Conservation (phyloP, 2,888 invertebrate species). For the Drosophila histrio region DNA sequence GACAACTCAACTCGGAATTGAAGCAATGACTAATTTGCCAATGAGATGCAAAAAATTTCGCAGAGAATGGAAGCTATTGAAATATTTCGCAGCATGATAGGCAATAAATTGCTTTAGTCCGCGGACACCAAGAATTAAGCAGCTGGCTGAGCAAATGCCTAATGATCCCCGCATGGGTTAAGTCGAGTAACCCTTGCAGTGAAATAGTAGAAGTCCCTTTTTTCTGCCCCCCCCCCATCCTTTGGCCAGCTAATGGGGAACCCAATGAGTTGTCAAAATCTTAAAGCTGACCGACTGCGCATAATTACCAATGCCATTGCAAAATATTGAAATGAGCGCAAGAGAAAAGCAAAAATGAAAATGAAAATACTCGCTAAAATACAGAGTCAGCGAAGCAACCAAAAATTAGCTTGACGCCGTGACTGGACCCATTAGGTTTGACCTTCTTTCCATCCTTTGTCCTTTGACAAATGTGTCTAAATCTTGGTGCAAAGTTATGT, state of each 20-base stretch:
- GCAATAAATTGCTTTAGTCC: slow-evolving; percentile 40
- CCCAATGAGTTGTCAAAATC: slow-evolving; percentile 64
- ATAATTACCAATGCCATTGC: slow-evolving; percentile 36
- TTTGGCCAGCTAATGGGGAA: slow-evolving; percentile 45
- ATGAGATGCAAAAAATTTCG: slow-evolving; percentile 39
- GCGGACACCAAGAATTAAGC: slow-evolving; percentile 40
- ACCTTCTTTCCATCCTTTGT: background rate
- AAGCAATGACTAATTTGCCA: slow-evolving; percentile 34
- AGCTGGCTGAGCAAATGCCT: slow-evolving; percentile 43
- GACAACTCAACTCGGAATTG: slow-evolving; percentile 27
- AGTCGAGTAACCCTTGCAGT: slow-evolving; percentile 38
- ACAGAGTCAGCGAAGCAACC: slow-evolving; percentile 57
- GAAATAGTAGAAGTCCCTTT: background rate
- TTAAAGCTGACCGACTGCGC: slow-evolving; percentile 34
- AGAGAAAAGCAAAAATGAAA: background rate
- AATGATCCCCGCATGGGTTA: slow-evolving; percentile 26
- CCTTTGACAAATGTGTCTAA: background rate
- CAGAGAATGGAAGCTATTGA: background rate
- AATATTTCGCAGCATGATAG: slow-evolving; percentile 35
- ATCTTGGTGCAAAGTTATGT: background rate
- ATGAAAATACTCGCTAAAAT: slow-evolving; percentile 19
- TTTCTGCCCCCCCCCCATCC: background rate
- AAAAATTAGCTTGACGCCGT: slow-evolving; percentile 19
- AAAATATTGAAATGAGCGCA: slow-evolving; percentile 58
- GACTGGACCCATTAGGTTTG: slow-evolving; percentile 26